Evolutionary conservation across 2,113 vertebrate species (phyloP).

Genomic region (Narcine bancroftii): DNA sequence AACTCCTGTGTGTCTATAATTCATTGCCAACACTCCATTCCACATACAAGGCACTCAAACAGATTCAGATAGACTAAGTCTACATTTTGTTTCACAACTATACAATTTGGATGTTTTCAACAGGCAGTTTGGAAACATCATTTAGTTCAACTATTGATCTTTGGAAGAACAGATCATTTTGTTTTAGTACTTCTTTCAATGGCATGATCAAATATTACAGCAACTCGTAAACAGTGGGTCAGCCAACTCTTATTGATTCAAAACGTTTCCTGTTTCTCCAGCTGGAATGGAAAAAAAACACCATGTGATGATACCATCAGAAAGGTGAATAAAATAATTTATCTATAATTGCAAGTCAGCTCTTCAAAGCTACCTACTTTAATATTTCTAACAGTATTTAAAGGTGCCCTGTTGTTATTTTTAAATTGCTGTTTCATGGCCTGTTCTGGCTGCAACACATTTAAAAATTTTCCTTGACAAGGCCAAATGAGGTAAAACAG

Average conservation of each 20-base stretch:
- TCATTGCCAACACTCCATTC: conserved; percentile 25
- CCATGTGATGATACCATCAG: conserved; percentile 10
- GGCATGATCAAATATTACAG: conserved; percentile 30
- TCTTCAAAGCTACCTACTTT: not conserved
- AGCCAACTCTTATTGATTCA: conserved; percentile 26
- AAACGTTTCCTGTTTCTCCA: conserved; percentile 27
- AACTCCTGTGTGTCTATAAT: not conserved
- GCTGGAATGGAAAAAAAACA: conserved; percentile 15
- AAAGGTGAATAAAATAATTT: conserved; percentile 2
- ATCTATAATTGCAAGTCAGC: not conserved
- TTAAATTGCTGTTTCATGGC: not conserved
- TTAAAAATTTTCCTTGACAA: conserved; percentile 23
- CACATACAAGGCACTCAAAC: conserved; percentile 22
- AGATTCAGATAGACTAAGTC: conserved; percentile 30
- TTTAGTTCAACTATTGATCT: conserved; percentile 33
- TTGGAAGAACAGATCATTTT: conserved; percentile 27
- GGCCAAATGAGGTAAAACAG: conserved; percentile 34
- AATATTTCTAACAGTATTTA: not conserved
- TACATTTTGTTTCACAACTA: conserved; percentile 9
- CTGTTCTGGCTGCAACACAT: not conserved
- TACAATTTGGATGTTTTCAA: conserved; percentile 24
- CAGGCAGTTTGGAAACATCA: conserved; percentile 9
- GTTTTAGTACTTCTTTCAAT: conserved; percentile 31
- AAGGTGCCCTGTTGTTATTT: not conserved
- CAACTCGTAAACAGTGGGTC: conserved; percentile 29